phyloP scores from a whole-genome alignment of 2,113 vertebrate genomes.

The Centropristis striata region DNA sequence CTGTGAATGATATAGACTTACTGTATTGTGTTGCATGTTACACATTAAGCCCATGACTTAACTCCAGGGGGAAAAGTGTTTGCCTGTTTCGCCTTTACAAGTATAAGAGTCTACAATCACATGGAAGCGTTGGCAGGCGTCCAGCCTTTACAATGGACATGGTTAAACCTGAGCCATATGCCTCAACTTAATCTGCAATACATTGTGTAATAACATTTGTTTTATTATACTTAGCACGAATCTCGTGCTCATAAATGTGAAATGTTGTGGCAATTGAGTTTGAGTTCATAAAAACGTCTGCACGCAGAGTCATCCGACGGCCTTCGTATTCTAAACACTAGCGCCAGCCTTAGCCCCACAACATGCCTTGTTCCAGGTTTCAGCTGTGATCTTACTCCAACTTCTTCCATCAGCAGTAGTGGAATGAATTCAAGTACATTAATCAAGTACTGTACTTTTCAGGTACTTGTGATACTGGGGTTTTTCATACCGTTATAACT shows the following conservation, averaged over 20 bases:
- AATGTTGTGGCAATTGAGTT: conserved; percentile 55
- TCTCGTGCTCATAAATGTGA: conserved; percentile 61
- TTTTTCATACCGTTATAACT: no score
- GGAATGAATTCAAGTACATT: no score
- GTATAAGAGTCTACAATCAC: conserved; percentile 33
- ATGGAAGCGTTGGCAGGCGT: conserved; percentile 40
- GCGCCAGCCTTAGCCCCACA: background rate
- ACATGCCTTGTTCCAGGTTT: background rate
- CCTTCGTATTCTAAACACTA: conserved; percentile 14
- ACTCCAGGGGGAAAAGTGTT: conserved; percentile 36
- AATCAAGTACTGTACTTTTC: no score
- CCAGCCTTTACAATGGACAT: conserved; percentile 65
- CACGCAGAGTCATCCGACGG: conserved; percentile 56
- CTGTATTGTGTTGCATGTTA: conserved; percentile 43
- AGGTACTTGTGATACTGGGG: no score
- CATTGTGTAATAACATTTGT: conserved; percentile 70
- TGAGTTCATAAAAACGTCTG: conserved; percentile 52
- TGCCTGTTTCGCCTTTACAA: conserved; percentile 47
- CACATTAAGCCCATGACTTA: conserved; percentile 39
- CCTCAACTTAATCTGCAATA: conserved; percentile 52
- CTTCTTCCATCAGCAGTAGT: background rate
- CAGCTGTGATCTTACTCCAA: background rate
- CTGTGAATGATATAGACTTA: conserved; percentile 49
- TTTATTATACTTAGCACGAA: conserved; percentile 69
- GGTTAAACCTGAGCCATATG: conserved; percentile 73